phyloP scores from a whole-genome alignment of 2,113 vertebrate species.

The Archocentrus centrarchus region DNA sequence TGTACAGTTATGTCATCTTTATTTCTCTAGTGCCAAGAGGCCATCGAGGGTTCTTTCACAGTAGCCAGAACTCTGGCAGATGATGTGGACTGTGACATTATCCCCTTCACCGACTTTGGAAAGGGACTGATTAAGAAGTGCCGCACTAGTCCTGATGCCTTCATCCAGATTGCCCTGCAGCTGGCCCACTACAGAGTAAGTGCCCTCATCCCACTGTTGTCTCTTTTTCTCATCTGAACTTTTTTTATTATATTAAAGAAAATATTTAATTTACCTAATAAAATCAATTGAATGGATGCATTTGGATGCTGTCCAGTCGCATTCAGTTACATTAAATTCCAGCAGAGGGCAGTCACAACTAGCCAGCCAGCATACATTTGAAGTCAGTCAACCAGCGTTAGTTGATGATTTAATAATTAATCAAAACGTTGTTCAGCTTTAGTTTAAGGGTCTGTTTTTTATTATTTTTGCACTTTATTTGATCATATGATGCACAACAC shows the following conservation, averaged over 20 bases:
- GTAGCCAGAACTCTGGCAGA: constrained; percentile 85
- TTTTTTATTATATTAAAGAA: neutral
- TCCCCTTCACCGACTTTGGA: constrained; percentile 89
- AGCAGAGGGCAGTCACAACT: constrained; percentile 64
- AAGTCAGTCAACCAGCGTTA: neutral
- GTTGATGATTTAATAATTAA: neutral
- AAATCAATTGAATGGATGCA: neutral
- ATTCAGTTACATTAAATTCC: constrained; percentile 1
- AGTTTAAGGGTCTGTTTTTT: neutral
- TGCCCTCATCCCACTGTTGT: neutral
- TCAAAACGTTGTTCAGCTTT: neutral
- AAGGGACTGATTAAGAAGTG: constrained; percentile 95
- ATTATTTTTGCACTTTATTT: neutral
- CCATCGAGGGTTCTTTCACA: constrained; percentile 86
- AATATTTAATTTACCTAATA: neutral
- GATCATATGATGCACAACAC: neutral
- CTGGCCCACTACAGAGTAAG: constrained; percentile 93
- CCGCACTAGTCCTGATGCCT: constrained; percentile 92
- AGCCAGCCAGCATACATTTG: neutral
- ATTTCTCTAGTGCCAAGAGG: constrained; percentile 86
- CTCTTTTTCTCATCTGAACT: neutral
- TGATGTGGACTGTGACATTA: constrained; percentile 90
- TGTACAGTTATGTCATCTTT: neutral
- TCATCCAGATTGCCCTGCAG: constrained; percentile 94
- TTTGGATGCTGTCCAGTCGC: neutral